These are phyloP conservation scores for Sabatieria punctata DNA, from an alignment of 2,888 invertebrate species.

Conservation along the genomic window DNA sequence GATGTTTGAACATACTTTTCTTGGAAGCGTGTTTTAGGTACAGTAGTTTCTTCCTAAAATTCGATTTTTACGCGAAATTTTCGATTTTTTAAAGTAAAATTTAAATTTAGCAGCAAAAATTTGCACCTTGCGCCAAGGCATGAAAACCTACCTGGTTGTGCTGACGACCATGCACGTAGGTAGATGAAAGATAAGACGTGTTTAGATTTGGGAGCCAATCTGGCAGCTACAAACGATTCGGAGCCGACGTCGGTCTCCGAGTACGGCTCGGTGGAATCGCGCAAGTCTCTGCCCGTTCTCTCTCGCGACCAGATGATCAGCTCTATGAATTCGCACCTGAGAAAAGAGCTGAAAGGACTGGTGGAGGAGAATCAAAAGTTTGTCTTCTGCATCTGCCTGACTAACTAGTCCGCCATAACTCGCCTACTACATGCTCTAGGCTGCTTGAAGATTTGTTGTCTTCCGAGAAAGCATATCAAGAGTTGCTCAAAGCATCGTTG, in stretches of 20 bases:
- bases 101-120: no score
- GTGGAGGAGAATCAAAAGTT: constrained; percentile 28
- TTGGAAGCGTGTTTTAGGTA: no score
- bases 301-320: constrained; percentile 1
- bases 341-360: constrained; percentile 21
- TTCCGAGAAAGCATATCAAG: constrained; percentile 54
- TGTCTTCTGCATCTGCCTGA: no score
- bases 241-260: not conserved
- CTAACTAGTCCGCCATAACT: no score
- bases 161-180: no score
- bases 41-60: no score
- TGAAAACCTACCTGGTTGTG: no score
- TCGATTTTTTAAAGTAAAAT: no score
- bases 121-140: no score
- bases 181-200: not conserved
- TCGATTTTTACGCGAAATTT: no score
- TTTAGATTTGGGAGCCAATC: not conserved
- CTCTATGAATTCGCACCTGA: constrained; percentile 15
- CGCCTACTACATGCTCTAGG: constrained; percentile 38
- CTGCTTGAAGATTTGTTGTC: constrained; percentile 58
- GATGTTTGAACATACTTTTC: no score
- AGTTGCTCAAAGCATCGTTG: constrained; percentile 49
- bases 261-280: constrained; percentile 45
- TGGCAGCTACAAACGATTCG: not conserved
- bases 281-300: constrained; percentile 41